Conservation (phyloP, 2,888 invertebrate genomes). For the Calameuta filiformis region DNA sequence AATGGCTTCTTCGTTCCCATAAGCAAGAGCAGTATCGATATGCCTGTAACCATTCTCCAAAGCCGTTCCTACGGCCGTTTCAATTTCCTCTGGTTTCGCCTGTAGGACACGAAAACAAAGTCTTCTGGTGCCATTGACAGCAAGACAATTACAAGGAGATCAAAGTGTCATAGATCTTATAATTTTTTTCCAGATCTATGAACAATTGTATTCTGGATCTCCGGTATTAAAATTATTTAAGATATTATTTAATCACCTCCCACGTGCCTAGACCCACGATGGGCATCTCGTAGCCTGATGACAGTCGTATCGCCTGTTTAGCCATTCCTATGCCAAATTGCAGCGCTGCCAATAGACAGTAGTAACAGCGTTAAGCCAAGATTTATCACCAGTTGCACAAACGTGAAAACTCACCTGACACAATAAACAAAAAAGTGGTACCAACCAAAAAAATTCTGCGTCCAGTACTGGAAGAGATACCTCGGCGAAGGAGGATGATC, state of each 20-base stretch:
- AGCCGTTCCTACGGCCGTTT: constrained; percentile 73
- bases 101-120: constrained; percentile 46
- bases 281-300: constrained; percentile 73
- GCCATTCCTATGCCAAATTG: constrained; percentile 10
- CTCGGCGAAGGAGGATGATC: too few relatives aligned
- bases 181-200: constrained; percentile 2
- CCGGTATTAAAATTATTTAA: not conserved
- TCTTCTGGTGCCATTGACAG: not conserved
- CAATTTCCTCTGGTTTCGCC: constrained; percentile 75
- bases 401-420: too few relatives aligned
- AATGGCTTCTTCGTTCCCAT: constrained; percentile 81
- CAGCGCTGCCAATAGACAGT: not conserved
- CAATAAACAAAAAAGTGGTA: too few relatives aligned
- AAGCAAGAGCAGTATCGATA: constrained; percentile 84
- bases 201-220: not conserved
- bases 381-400: too few relatives aligned
- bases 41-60: constrained; percentile 79
- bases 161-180: not conserved
- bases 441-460: too few relatives aligned
- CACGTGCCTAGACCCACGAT: constrained; percentile 79
- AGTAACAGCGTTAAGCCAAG: too few relatives aligned
- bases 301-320: constrained; percentile 49
- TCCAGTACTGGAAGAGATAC: too few relatives aligned
- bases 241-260: constrained; percentile 68
- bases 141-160: not conserved